Evolutionary conservation across 2,888 invertebrate genomes (phyloP).

Genomic region (Lacanobia oleracea): DNA sequence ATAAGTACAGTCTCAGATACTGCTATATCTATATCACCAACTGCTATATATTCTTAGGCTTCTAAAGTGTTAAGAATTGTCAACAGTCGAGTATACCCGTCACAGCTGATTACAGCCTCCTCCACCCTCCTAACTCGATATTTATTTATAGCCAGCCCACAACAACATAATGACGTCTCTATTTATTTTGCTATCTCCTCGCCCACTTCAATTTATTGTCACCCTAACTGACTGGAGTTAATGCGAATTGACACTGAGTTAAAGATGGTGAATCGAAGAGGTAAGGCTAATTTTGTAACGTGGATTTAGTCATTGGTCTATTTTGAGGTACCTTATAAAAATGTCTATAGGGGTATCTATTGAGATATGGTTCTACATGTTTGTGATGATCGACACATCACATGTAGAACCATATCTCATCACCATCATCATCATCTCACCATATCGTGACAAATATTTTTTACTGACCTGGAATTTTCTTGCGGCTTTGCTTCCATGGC

Average conservation of each 20-base stretch:
- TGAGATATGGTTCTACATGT: too few species aligned
- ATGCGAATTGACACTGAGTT: constrained; percentile 47
- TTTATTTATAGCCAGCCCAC: constrained; percentile 62
- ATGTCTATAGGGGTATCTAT: too few species aligned
- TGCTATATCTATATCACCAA: too few species aligned
- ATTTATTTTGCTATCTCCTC: constrained; percentile 56
- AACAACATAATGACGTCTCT: constrained; percentile 51
- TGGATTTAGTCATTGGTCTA: not conserved
- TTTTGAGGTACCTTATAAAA: not conserved
- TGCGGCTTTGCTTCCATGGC: too few species aligned
- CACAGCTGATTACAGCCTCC: constrained; percentile 52
- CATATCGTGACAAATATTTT: too few species aligned
- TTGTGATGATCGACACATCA: too few species aligned
- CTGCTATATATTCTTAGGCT: not conserved
- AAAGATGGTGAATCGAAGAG: constrained; percentile 19
- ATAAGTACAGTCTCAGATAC: too few species aligned
- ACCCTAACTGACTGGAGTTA: constrained; percentile 48
- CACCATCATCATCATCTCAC: too few species aligned
- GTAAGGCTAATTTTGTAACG: not conserved
- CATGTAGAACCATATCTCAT: too few species aligned
- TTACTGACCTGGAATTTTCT: too few species aligned
- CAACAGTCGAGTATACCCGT: constrained; percentile 47
- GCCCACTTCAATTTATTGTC: constrained; percentile 57
- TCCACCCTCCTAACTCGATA: constrained; percentile 39
- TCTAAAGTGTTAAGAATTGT: not conserved